Evolutionary conservation across 1,140 invertebrate species (phyloP), one percentile per base, ranked within the genome.

Genomic region (Periplaneta americana): DNA sequence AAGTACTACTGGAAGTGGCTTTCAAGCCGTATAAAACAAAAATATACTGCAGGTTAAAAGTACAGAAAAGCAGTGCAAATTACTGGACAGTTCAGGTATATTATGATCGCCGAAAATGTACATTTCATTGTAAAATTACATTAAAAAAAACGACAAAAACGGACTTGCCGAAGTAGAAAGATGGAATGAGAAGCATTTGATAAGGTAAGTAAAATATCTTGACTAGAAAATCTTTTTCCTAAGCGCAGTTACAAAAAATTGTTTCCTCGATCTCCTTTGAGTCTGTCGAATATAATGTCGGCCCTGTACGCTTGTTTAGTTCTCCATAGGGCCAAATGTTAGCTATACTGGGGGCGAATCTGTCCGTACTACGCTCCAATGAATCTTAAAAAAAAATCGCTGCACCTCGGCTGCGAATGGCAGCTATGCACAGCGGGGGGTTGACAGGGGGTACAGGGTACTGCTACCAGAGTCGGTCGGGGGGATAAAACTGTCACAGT

Each of bases 341-440:
- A 9, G 22, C 3, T 22, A n/a, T 22, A 28, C 5, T 6, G 75
- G 75, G 31, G 31, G 33, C 15, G n/a, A 28, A 77, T 31, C 75
- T 34, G 17, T n/a, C 35, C 31, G n/a, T 34, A 31, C 35, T 34
- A 34, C 18, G 75, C 31, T 22, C 75, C 8, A 34, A 18, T 77
- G 75, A 77, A 36, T 77, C 33, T 36, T 8, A 33, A 33, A 33
- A 77, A 77, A 77, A 77, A 77, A n/a, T n/a, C 31, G 6, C 33
- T 34, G 75, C 33, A 33, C 75, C 35, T 36, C 33, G 75, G 75
- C 75, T 34, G 75, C 75, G 75, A 77, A 15, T 77, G 75, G 75
- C 75, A 77, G 75, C 22, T 77, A 18, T n/a, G 31, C 75, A n/a
- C 75, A 77, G 33, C 33, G 75, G 75, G 75, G 75, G 75, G 75